Evolutionary conservation across 2,888 invertebrate genomes (phyloP), one percentile per base, ranked within the genome.

Genomic region (Punctoribates punctum): DNA sequence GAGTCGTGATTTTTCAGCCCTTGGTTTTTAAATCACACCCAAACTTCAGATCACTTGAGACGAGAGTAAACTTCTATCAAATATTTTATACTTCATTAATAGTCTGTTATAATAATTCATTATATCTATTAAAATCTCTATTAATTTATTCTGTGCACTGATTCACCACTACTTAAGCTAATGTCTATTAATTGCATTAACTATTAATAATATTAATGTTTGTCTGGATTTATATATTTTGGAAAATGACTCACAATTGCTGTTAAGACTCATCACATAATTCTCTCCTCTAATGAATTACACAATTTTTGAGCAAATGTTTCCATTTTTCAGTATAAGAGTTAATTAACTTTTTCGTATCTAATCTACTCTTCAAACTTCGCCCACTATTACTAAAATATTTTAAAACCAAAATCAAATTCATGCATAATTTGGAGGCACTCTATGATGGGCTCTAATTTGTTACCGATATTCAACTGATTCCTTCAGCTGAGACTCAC

Each of bases 141-240:
- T 57, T 60, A 60, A 60, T 65, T 60, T 25, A 65, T 65, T 27
- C 65, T 17, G 13, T 9, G 42, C 42, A 42, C 23, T 48, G 25
- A 72, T 72, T 72, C 48, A 46, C n/a, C 2, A 13, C 17, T 72
- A 23, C 72, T 25, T 67, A 20, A 5, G 17, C 15, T 34, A 29
- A 67, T 67, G n/a, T 67, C 38, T 67, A n/a, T 67, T 72, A 72
- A 72, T 72, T 72, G 23, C 72, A 72, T 72, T 72, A 72, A 72
- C 48, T 72, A 72, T 72, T 72, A 72, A 72, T 48, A 46, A 29
- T 15, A 11, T 60, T 62, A 62, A 62, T 62, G 27, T 62, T 1
- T 57, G 25, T 51, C 51, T 51, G 62, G 34, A 34, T 54, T 54
- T 54, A 20, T 54, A 54, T 54, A 54, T 20, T 54, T 11, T 48